phyloP scores from a whole-genome alignment of 2,888 invertebrate species.

The Dromius quadrimaculatus region DNA sequence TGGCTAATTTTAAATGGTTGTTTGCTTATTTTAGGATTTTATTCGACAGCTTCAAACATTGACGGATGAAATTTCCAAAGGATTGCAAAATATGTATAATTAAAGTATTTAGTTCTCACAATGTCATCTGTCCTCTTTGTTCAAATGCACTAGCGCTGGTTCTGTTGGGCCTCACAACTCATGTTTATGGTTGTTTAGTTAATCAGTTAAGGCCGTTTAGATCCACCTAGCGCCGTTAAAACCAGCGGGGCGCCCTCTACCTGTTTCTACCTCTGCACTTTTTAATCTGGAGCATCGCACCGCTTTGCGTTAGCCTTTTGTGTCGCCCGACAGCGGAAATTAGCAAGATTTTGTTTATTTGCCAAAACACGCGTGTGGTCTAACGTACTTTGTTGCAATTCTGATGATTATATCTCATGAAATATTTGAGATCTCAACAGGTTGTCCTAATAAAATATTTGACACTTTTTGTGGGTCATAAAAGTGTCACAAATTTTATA shows the following conservation, averaged over 20 bases:
- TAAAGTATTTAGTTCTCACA: too few relatives aligned
- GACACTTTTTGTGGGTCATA: background rate
- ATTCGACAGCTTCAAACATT: too few relatives aligned
- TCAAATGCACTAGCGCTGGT: constrained; percentile 27
- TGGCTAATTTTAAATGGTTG: constrained; percentile 27
- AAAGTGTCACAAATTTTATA: constrained; percentile 19
- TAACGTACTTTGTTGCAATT: background rate
- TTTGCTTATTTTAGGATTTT: constrained; percentile 29
- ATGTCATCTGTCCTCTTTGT: too few relatives aligned
- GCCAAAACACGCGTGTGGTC: constrained; percentile 9
- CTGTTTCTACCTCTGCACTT: constrained; percentile 38
- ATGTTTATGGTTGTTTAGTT: constrained; percentile 52
- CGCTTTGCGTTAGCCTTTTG: constrained; percentile 7
- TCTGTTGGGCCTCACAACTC: constrained; percentile 46
- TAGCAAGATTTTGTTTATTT: constrained; percentile 29
- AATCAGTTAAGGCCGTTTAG: constrained; percentile 52
- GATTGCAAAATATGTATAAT: too few relatives aligned
- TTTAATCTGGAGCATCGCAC: constrained; percentile 14
- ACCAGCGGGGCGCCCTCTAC: constrained; percentile 57
- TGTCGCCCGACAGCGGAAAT: constrained; percentile 9
- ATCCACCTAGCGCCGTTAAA: constrained; percentile 57
- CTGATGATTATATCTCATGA: too few relatives aligned
- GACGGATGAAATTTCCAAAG: too few relatives aligned
- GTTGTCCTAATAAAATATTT: too few relatives aligned
- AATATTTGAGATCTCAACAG: too few relatives aligned